A percentile compares a stretch with the other conserved stretches of the same genome.
phyloP scores from a whole-genome alignment of 1,140 invertebrate genomes.

The Monochamus saltuarius region DNA sequence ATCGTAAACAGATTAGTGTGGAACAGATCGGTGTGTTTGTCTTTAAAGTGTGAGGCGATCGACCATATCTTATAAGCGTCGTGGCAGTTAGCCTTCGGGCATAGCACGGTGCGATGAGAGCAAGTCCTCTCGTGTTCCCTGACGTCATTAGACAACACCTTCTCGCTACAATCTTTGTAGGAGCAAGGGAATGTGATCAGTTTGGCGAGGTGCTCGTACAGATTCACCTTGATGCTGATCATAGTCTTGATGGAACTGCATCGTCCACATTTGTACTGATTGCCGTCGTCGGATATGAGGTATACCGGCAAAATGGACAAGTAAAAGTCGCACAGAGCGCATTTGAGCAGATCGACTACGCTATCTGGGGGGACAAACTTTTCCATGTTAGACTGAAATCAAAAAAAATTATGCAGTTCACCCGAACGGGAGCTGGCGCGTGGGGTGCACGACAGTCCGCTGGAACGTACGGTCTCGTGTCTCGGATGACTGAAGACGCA shows the following conservation, averaged over 20 bases:
- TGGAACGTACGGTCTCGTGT: no score
- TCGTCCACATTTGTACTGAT: conserved; percentile 15
- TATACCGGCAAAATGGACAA: conserved; percentile 9
- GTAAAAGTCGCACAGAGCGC: conserved; percentile 11
- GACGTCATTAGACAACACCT: conserved; percentile 11
- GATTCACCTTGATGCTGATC: conserved; percentile 1
- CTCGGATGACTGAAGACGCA: no score
- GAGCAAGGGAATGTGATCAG: conserved; percentile 10
- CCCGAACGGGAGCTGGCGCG: no score
- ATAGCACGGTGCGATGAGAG: neutral
- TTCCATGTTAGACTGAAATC: no score
- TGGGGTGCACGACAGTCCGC: no score
- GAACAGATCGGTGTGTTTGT: conserved; percentile 13
- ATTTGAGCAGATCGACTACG: conserved; percentile 11
- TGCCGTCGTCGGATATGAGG: conserved; percentile 15
- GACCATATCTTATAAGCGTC: conserved; percentile 6
- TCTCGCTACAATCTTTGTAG: conserved; percentile 7
- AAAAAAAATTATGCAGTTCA: no score
- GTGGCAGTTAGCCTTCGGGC: conserved; percentile 14
- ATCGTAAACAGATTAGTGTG: conserved; percentile 13
- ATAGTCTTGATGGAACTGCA: conserved; percentile 10
- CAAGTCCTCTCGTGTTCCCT: conserved; percentile 17
- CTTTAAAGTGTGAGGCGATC: conserved; percentile 13
- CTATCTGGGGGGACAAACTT: conserved; percentile 11
- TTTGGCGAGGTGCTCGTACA: conserved; percentile 17